Percentiles rank a stretch among this genome's conserved stretches.
Evolutionary conservation across 2,113 vertebrate genomes (phyloP).

Genomic region (Phocoena phocoena): DNA sequence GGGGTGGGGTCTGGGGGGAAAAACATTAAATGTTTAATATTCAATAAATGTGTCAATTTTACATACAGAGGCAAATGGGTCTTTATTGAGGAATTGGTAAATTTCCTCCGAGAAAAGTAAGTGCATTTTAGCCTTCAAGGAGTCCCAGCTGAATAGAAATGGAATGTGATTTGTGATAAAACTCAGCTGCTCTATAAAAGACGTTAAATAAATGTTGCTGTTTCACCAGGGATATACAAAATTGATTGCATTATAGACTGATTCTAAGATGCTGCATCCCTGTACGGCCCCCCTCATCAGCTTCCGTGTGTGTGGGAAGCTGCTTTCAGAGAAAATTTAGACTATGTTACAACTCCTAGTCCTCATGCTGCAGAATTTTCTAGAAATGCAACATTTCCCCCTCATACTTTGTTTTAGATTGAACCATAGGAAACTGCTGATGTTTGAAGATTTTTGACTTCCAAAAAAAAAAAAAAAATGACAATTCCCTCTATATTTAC

Average conservation of each 20-base stretch:
- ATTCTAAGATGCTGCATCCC: constrained; percentile 82
- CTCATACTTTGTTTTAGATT: not conserved
- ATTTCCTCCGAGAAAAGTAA: constrained; percentile 89
- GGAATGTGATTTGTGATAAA: constrained; percentile 91
- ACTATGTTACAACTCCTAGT: not conserved
- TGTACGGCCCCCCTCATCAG: constrained; percentile 65
- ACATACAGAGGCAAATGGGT: constrained; percentile 86
- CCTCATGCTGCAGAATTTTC: constrained; percentile 68
- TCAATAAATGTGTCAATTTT: constrained; percentile 89
- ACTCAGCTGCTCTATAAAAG: constrained; percentile 91
- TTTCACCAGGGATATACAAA: constrained; percentile 86
- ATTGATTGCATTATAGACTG: constrained; percentile 87
- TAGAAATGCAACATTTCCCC: constrained; percentile 47
- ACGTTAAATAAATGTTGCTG: constrained; percentile 91
- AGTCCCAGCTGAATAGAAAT: constrained; percentile 87
- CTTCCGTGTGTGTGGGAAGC: not conserved
- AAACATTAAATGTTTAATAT: constrained; percentile 85
- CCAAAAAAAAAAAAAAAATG: not conserved
- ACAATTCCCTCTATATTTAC: not conserved
- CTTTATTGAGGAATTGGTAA: constrained; percentile 89
- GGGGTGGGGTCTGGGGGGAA: not conserved
- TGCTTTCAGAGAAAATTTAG: constrained; percentile 30
- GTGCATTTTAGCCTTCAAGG: constrained; percentile 88
- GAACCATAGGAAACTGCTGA: not conserved
- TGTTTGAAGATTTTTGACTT: not conserved